A percentile compares a stretch with the other conserved stretches of the same genome.
Conservation (phyloP, 2,113 vertebrate genomes). For the Poicephalus meyeri region DNA sequence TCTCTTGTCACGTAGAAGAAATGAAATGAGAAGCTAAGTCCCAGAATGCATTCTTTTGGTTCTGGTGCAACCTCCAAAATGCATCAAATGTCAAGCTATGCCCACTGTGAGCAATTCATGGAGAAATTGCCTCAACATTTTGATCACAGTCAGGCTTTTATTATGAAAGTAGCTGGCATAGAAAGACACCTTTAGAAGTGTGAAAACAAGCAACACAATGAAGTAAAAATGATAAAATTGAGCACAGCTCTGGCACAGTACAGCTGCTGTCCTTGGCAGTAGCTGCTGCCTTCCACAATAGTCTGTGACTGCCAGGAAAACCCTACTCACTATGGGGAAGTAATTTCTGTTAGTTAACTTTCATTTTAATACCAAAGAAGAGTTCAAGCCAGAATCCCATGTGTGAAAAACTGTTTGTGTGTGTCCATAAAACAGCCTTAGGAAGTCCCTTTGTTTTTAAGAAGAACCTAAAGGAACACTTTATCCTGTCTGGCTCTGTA, state of each 20-base stretch:
- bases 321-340: background rate
- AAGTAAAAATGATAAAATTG: conserved; percentile 45
- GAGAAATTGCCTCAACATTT: conserved; percentile 43
- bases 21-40: background rate
- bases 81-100: conserved; percentile 24
- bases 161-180: conserved; percentile 36
- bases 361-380: background rate
- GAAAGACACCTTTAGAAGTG: conserved; percentile 38
- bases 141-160: conserved; percentile 46
- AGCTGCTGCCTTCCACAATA: background rate
- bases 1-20: background rate
- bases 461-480: background rate
- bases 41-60: background rate
- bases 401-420: background rate
- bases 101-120: conserved; percentile 41
- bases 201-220: conserved; percentile 51
- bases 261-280: conserved; percentile 10
- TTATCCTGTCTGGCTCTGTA: background rate
- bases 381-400: background rate
- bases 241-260: background rate
- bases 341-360: background rate
- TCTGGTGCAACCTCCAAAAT: conserved; percentile 10
- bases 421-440: background rate
- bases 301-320: background rate
- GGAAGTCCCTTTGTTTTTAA: background rate